These are phyloP conservation scores for Hormiphora californensis DNA, from an alignment of 37 sponge, comb jelly and placozoan species.

Conservation along the genomic window DNA sequence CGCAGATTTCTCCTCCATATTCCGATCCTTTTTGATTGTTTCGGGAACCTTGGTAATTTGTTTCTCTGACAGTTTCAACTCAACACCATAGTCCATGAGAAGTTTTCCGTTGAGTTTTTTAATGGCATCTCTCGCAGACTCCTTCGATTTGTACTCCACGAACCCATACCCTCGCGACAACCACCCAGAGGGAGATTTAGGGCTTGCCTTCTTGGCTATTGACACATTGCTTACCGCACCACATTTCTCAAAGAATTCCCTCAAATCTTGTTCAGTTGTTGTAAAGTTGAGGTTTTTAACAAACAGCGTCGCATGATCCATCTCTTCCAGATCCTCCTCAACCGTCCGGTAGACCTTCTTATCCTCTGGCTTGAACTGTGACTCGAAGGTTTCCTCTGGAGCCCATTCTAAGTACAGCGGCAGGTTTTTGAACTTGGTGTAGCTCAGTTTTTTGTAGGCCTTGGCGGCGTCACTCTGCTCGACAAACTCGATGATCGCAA, in stretches of 20 bases:
- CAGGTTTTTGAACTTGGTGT: constrained; percentile 81
- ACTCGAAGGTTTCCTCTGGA: constrained; percentile 61
- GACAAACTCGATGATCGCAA: constrained; percentile 81
- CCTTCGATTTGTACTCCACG: constrained; percentile 64
- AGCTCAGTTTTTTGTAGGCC: constrained; percentile 77
- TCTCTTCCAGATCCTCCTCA: not conserved
- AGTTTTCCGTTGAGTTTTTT: constrained; percentile 65
- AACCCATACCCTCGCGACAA: constrained; percentile 97
- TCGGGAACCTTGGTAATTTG: constrained; percentile 43
- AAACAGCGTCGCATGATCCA: constrained; percentile 67
- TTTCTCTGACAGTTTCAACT: constrained; percentile 64
- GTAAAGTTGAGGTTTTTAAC: constrained; percentile 93
- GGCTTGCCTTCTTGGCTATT: constrained; percentile 66
- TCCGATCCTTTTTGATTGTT: constrained; percentile 1
- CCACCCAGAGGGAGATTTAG: constrained; percentile 59
- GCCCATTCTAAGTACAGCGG: constrained; percentile 98
- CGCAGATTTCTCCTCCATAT: constrained; percentile 27
- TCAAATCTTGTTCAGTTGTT: constrained; percentile 65
- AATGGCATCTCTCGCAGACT: constrained; percentile 69
- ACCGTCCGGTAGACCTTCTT: constrained; percentile 31
- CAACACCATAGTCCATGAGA: constrained; percentile 80
- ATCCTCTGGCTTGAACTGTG: constrained; percentile 24
- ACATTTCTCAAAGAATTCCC: constrained; percentile 58
- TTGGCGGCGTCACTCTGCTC: constrained; percentile 66
- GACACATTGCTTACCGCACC: constrained; percentile 33